Evolutionary conservation across 2,113 vertebrate species (phyloP).

Genomic region (Pseudolaguvia tuberculata): DNA sequence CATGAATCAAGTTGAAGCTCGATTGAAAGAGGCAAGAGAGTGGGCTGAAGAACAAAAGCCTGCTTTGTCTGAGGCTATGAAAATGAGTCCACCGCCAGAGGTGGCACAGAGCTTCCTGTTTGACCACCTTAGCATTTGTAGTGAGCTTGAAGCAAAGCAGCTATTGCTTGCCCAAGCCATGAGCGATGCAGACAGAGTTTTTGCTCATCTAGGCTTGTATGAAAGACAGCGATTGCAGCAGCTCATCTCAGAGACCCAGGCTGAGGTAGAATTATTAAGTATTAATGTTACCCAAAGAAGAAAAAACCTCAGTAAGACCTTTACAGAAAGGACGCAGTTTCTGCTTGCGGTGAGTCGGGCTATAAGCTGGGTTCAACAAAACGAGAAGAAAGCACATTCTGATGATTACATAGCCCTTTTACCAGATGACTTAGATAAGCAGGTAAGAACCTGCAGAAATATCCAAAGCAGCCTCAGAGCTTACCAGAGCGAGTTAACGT

Average conservation of each 20-base stretch:
- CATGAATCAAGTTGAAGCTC: slow-evolving; percentile 72
- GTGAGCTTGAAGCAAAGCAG: slow-evolving; percentile 88
- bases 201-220: slow-evolving; percentile 81
- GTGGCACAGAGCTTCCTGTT: slow-evolving; percentile 85
- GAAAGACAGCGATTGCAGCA: slow-evolving; percentile 86
- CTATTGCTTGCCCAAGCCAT: slow-evolving; percentile 76
- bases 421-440: slow-evolving; percentile 86
- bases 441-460: slow-evolving; percentile 77
- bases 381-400: slow-evolving; percentile 80
- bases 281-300: slow-evolving; percentile 80
- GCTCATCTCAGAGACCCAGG: slow-evolving; percentile 77
- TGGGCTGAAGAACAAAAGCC: slow-evolving; percentile 90
- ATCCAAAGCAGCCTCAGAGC: slow-evolving; percentile 79
- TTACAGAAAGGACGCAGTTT: slow-evolving; percentile 92
- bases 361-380: slow-evolving; percentile 83
- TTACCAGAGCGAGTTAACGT: slow-evolving; percentile 82
- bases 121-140: slow-evolving; percentile 86
- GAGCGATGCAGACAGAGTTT: slow-evolving; percentile 83
- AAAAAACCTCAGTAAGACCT: slow-evolving; percentile 87
- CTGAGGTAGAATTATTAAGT: slow-evolving; percentile 76
- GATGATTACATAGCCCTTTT: slow-evolving; percentile 86
- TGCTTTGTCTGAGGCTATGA: slow-evolving; percentile 74
- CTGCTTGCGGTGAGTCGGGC: slow-evolving; percentile 82
- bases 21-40: slow-evolving; percentile 81
- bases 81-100: slow-evolving; percentile 85